Percentiles rank a stretch among this genome's conserved stretches.
phyloP scores from a whole-genome alignment of 1,140 invertebrate species.

The Ditylenchus dipsaci region DNA sequence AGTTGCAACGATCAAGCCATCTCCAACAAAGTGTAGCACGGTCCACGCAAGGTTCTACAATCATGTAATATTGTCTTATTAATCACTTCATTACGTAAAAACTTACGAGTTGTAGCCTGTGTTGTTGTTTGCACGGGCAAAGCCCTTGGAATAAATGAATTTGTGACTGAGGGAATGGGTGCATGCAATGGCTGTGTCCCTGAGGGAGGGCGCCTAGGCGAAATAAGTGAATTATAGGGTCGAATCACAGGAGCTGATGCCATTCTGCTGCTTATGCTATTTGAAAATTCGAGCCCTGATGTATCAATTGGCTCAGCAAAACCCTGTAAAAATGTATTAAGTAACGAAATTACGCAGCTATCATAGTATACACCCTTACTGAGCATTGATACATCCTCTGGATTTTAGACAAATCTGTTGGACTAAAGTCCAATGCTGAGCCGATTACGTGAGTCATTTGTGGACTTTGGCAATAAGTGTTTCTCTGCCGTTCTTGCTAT shows the following conservation, averaged over 20 bases:
- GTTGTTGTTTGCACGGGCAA: slow-evolving; percentile 1
- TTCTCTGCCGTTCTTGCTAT: slow-evolving; percentile 53
- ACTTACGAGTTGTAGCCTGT: slow-evolving; percentile 1
- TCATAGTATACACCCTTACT: slow-evolving; percentile 10
- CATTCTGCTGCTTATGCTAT: background rate
- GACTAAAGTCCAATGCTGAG: slow-evolving; percentile 56
- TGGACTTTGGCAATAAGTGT: slow-evolving; percentile 50
- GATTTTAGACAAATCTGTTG: slow-evolving; percentile 52
- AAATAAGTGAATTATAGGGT: background rate
- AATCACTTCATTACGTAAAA: no score
- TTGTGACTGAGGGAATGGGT: background rate
- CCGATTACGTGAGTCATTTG: slow-evolving; percentile 55
- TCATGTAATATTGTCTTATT: no score
- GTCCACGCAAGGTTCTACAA: slow-evolving; percentile 39
- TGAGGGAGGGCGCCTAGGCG: background rate
- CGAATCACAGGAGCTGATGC: background rate
- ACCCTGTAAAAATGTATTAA: background rate
- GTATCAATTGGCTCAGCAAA: background rate
- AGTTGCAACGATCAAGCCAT: slow-evolving; percentile 49
- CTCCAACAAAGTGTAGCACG: slow-evolving; percentile 49
- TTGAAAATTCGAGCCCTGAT: slow-evolving; percentile 1
- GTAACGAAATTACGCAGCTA: background rate
- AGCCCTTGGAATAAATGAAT: slow-evolving; percentile 3
- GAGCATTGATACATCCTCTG: slow-evolving; percentile 51
- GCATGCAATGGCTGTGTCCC: background rate